Evolutionary conservation across 2,797 vertebrate species (phyloP).

Genomic region (Epinephelus awoara): DNA sequence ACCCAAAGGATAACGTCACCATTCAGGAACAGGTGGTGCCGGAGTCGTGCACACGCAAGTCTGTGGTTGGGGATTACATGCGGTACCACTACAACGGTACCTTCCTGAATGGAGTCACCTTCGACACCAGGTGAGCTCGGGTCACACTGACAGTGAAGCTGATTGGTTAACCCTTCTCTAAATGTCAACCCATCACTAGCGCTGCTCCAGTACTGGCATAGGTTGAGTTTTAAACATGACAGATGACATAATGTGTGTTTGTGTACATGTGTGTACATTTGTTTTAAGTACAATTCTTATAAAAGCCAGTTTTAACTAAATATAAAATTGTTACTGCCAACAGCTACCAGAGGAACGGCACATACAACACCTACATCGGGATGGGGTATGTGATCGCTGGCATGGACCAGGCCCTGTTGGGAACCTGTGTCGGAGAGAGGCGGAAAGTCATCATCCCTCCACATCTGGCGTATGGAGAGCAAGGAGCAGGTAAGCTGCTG

Average conservation of each 20-base stretch:
- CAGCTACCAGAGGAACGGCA: conserved; percentile 94
- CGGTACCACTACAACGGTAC: conserved; percentile 98
- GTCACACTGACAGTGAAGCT: neutral
- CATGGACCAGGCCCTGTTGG: conserved; percentile 95
- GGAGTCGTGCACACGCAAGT: conserved; percentile 86
- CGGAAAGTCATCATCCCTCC: conserved; percentile 91
- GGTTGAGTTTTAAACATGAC: neutral
- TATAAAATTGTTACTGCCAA: conserved; percentile 13
- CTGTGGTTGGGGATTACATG: conserved; percentile 91
- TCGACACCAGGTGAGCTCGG: conserved; percentile 92
- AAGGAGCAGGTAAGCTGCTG: conserved; percentile 88
- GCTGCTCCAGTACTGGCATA: too few relatives aligned
- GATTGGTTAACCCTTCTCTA: neutral
- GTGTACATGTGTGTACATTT: too few relatives aligned
- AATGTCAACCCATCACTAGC: neutral
- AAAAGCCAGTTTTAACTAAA: neutral
- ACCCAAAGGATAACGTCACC: conserved; percentile 91
- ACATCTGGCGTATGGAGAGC: conserved; percentile 93
- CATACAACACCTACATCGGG: conserved; percentile 97
- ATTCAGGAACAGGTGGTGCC: conserved; percentile 89
- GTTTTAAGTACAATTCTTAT: neutral
- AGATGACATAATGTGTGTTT: neutral
- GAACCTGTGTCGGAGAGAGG: conserved; percentile 91
- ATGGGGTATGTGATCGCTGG: conserved; percentile 95
- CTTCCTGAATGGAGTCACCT: conserved; percentile 91